phyloP scores from a whole-genome alignment of 35 echinoderm and acorn worm species.

The Apostichopus californicus region DNA sequence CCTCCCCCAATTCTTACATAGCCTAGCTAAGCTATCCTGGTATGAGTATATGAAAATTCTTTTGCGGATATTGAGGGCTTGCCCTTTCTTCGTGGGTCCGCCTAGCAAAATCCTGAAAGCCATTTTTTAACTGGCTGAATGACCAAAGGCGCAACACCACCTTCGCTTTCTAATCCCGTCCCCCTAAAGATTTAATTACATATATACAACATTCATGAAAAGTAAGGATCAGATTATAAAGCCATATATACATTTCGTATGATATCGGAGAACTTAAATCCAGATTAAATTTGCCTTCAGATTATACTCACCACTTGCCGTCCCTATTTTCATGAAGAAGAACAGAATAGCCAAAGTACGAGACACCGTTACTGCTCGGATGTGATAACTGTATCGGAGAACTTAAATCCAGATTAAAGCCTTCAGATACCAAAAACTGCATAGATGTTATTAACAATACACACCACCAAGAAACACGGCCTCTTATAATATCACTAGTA shows the following conservation, averaged over 20 bases:
- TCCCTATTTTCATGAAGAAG: slow-evolving; percentile 76
- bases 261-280: too few relatives aligned
- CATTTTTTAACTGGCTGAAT: too few relatives aligned
- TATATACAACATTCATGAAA: too few relatives aligned
- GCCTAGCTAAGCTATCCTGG: too few relatives aligned
- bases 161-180: neutral
- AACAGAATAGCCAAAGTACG: slow-evolving; percentile 86
- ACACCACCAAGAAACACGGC: neutral
- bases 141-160: neutral
- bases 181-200: too few relatives aligned
- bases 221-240: too few relatives aligned
- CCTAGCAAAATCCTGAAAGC: too few relatives aligned
- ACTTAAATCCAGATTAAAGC: slow-evolving; percentile 33
- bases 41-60: too few relatives aligned
- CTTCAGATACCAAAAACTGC: slow-evolving; percentile 7
- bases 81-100: too few relatives aligned
- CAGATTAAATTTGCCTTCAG: neutral
- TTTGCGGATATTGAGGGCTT: too few relatives aligned
- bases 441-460: neutral
- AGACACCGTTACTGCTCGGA: neutral
- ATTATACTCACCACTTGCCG: slow-evolving; percentile 75
- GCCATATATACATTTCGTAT: too few relatives aligned
- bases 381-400: slow-evolving; percentile 1
- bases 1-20: too few relatives aligned
- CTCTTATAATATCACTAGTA: neutral